Evolutionary conservation across 35 echinoderm and acorn worm genomes (phyloP), one percentile per base, ranked within the genome.

Genomic region (Strongylocentrotus purpuratus): DNA sequence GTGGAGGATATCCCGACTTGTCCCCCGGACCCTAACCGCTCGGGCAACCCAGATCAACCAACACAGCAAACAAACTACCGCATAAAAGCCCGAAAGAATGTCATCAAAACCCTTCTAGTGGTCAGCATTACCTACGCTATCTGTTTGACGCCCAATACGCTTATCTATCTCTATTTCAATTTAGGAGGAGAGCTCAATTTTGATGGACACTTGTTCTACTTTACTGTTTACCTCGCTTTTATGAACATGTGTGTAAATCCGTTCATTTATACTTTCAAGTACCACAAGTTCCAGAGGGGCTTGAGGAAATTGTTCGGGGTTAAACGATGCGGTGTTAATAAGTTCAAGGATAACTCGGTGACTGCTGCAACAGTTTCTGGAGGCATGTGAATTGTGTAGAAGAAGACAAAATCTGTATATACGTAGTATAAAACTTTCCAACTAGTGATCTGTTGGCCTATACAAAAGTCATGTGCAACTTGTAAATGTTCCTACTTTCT

Each of bases 241-340:
- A 94, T 95, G 31, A 98, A 98, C 55, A 97, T 98, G 95, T 97
- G 96, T 48, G 93, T 95, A 60, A 97, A 98, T 87, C 97, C 97
- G 8, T 94, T 98, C 48, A 97, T 98, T 17, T 98, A 98, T 48
- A 90, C 95, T 41, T 96, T 97, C 33, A 94, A 98, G 86, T 98
- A 97, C 48, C 86, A 89, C 20, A 86, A 90, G 25, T 98, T 98
- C 90, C 95, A 94, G n/a, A 48, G 94, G 20, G 97, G 96, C 13
- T 93, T 93, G 20, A 31, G 17, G 31, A 58, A 93, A 58, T 2
- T 93, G n/a, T 93, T 93, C 31, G 46, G 91, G 65, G 4, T 78
- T n/a, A 78, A 78, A 28, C 65, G 65, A 7, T 22, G 22, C 65
- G 22, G 25, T 55, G 50, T 55, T 11, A 55, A 11, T 55, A 55